These are phyloP conservation scores for Apostichopus parvimensis DNA, from an alignment of 35 echinoderm and acorn worm species.

Conservation along the genomic window DNA sequence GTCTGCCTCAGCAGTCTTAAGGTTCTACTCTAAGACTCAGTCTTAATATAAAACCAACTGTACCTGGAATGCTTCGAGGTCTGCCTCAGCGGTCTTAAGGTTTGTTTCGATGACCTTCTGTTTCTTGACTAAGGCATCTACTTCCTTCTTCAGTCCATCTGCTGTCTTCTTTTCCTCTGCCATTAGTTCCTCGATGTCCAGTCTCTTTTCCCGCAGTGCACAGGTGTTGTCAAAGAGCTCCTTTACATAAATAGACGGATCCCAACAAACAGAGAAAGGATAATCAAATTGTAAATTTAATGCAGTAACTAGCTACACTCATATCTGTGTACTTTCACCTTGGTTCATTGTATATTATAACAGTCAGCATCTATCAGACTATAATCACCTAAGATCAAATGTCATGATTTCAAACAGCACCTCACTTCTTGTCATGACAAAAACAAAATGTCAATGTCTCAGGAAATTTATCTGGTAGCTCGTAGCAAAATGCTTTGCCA, in stretches of 20 bases:
- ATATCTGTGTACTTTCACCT: too few species aligned
- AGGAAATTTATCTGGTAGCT: too few species aligned
- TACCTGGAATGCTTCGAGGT: slow-evolving; percentile 96
- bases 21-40: slow-evolving; percentile 64
- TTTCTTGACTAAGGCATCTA: slow-evolving; percentile 85
- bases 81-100: slow-evolving; percentile 92
- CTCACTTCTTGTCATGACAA: too few species aligned
- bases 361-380: too few species aligned
- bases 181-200: slow-evolving; percentile 93
- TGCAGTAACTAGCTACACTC: too few species aligned
- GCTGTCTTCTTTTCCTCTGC: slow-evolving; percentile 96
- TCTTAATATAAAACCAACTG: slow-evolving; percentile 19
- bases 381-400: too few species aligned
- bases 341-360: too few species aligned
- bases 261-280: not conserved
- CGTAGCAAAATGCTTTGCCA: too few species aligned
- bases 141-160: slow-evolving; percentile 93
- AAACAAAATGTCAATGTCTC: too few species aligned
- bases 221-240: slow-evolving; percentile 94
- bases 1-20: slow-evolving; percentile 85
- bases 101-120: slow-evolving; percentile 86
- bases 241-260: slow-evolving; percentile 8
- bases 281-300: not conserved
- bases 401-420: too few species aligned
- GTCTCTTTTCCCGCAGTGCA: slow-evolving; percentile 89